Percentiles rank a stretch among this genome's conserved stretches.
phyloP scores from a whole-genome alignment of 2,113 vertebrate genomes.

The Haemorhous mexicanus region DNA sequence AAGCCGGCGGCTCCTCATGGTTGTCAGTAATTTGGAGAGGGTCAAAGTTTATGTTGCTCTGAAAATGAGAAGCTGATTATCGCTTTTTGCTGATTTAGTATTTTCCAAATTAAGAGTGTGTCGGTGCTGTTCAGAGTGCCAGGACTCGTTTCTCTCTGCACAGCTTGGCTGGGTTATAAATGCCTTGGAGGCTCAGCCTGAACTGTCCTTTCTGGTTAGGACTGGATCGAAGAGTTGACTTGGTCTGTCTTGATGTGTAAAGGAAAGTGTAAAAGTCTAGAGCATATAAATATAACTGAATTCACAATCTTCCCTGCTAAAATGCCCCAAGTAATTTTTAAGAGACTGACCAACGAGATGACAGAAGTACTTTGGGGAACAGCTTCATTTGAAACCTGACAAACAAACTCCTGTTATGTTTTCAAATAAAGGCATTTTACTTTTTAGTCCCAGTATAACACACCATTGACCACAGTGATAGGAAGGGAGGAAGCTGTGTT shows the following conservation, averaged over 20 bases:
- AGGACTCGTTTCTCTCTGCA: not conserved
- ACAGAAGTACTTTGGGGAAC: not conserved
- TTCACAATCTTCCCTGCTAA: not conserved
- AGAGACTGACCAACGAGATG: not conserved
- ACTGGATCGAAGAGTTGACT: not conserved
- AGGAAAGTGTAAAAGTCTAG: not conserved
- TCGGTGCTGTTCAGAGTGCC: not conserved
- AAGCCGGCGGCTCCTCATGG: not conserved
- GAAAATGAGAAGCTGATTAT: conserved; percentile 27
- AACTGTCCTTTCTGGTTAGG: not conserved
- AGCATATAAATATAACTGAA: not conserved
- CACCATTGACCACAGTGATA: not conserved
- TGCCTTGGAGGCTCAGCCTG: not conserved
- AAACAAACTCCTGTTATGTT: not conserved
- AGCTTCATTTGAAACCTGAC: not conserved
- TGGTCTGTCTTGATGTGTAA: not conserved
- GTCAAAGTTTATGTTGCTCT: conserved; percentile 3
- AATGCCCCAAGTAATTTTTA: not conserved
- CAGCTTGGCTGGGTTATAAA: not conserved
- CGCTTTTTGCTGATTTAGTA: not conserved
- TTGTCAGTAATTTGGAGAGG: not conserved
- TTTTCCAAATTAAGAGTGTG: not conserved
- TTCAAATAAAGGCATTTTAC: not conserved
- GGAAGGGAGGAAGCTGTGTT: not conserved
- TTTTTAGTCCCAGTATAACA: not conserved